Conservation (phyloP, 2,113 vertebrate genomes). For the Daboia siamensis region DNA sequence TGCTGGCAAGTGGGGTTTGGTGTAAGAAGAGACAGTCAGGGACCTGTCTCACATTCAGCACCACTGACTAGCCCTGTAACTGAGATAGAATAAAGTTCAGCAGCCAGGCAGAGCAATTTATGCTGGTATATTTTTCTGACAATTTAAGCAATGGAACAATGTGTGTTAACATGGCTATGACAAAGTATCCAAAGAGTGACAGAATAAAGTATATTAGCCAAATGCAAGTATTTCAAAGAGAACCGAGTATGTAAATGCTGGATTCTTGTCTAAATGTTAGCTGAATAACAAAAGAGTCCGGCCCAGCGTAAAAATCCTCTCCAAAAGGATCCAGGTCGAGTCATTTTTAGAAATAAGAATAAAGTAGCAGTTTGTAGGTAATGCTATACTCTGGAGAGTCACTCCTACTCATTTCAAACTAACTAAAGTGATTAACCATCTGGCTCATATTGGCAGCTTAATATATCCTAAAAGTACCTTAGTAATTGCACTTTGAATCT, state of each 20-base stretch:
- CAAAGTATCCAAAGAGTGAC: neutral
- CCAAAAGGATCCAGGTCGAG: neutral
- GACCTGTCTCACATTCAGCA: too few species aligned
- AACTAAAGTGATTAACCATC: neutral
- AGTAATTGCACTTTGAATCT: neutral
- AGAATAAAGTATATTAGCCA: neutral
- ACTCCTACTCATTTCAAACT: neutral
- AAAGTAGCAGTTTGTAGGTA: neutral
- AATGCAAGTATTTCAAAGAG: neutral
- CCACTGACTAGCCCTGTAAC: too few species aligned
- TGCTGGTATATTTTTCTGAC: too few species aligned
- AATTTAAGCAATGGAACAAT: too few species aligned
- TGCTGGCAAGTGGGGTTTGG: too few species aligned
- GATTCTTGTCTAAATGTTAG: neutral
- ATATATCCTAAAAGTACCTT: neutral
- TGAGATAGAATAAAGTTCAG: too few species aligned
- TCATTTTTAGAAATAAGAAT: neutral
- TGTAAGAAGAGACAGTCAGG: too few species aligned
- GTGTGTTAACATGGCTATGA: too few species aligned
- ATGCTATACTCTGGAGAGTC: neutral
- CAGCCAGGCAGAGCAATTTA: too few species aligned
- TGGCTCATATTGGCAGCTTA: neutral
- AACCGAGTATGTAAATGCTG: neutral
- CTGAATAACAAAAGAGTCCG: too few species aligned
- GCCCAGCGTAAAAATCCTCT: neutral